These are phyloP conservation scores for Galeruca laticollis DNA, from an alignment of 2,888 invertebrate species.

Conservation along the genomic window DNA sequence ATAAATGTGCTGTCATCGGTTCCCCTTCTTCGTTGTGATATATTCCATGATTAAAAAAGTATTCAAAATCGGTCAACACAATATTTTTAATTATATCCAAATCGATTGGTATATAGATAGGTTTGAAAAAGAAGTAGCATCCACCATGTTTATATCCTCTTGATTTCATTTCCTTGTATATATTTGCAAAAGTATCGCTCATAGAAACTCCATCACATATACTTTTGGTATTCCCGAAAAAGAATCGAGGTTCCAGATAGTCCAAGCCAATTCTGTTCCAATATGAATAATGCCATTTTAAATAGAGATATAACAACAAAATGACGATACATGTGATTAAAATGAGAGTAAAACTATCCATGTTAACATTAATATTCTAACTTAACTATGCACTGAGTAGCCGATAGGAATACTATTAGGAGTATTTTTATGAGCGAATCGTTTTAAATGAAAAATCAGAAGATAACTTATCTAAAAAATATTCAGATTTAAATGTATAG, in stretches of 20 bases:
- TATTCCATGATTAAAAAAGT: constrained; percentile 67
- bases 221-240: constrained; percentile 52
- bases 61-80: constrained; percentile 58
- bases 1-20: constrained; percentile 71
- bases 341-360: background rate
- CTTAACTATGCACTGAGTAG: background rate
- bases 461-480: background rate
- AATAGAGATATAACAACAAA: background rate
- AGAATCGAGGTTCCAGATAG: constrained; percentile 51
- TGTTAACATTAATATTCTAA: background rate
- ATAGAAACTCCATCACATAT: constrained; percentile 8
- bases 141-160: constrained; percentile 49
- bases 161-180: constrained; percentile 45
- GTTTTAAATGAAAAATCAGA: no score
- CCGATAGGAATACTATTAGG: background rate
- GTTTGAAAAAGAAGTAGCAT: constrained; percentile 49
- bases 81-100: constrained; percentile 58
- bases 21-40: constrained; percentile 72
- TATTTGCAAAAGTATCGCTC: constrained; percentile 8
- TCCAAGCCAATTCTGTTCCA: constrained; percentile 55
- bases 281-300: constrained; percentile 48
- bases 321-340: background rate
- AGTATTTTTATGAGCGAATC: background rate
- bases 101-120: constrained; percentile 57
- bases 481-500: background rate